Evolutionary conservation across 1,140 invertebrate genomes (phyloP), one percentile per base, ranked within the genome.

Genomic region (Battus philenor): DNA sequence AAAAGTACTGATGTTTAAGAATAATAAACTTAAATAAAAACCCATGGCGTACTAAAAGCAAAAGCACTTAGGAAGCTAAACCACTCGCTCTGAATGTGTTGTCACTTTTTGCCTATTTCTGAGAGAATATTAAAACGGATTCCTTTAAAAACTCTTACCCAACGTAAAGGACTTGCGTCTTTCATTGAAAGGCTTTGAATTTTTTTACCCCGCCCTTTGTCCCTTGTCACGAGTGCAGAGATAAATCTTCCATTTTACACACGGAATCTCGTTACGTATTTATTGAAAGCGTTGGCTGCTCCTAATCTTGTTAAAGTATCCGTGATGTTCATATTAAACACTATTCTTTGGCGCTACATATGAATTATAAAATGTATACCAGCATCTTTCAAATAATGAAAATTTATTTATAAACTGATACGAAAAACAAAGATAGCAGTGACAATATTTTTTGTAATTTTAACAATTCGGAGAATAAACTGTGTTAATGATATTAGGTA

Each of bases 241-340:
- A 57, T 57, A 57, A 57, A 57, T 61, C 58, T 66, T 63, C 59
- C 54, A 62, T 67, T 67, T 66, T 55, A 55, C 56, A 57, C 50
- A 44, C 49, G 54, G 38, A 44, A 54, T 44, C 47, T 54, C 46
- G 54, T 67, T 67, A 59, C 54, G 51, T 57, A 48, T 63, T 59
- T 57, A 63, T 59, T 65, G 61, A 55, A 64, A 60, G 44, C 43
- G 39, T 30, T 29, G 27, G 10, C 29, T n/a, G n/a, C 24, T 47
- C 52, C 54, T 53, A 50, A 55, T 50, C 48, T 55, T 47, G 38
- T 47, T 50, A 38, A 27, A 24, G 18, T 12, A 6, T 30, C 27
- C 20, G 48, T 44, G 38, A 50, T 47, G 30, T 22, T 50, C 11
- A 48, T 44, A 27, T 26, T 39, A 39, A 39, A 27, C 12, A n/a